A percentile compares a stretch with the other conserved stretches of the same genome.
phyloP scores from a whole-genome alignment of 2,113 vertebrate species.

The Ochotona princeps region DNA sequence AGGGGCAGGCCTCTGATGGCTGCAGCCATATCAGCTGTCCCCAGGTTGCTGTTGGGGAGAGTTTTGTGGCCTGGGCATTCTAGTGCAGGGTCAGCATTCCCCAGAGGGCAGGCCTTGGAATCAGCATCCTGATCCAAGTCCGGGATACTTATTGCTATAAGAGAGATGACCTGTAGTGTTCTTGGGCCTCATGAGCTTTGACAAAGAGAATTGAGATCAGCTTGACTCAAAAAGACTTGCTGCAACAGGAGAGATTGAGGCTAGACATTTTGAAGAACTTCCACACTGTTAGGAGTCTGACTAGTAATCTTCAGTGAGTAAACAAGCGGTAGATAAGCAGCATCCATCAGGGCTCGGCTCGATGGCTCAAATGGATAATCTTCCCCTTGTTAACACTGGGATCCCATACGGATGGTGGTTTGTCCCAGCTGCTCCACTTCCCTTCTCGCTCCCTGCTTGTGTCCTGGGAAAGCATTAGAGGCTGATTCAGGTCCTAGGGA shows the following conservation, averaged over 20 bases:
- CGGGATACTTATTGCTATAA: not conserved
- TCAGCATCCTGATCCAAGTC: not conserved
- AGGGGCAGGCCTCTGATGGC: rapidly evolving
- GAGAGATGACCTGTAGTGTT: not conserved
- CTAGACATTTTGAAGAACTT: not conserved
- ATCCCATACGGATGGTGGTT: no score
- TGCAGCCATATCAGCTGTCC: not conserved
- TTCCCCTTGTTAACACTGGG: no score
- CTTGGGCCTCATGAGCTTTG: not conserved
- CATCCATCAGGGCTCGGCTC: no score
- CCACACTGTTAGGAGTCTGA: not conserved
- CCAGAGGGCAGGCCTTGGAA: not conserved
- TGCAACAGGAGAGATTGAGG: not conserved
- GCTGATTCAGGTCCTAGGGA: no score
- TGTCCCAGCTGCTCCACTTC: no score
- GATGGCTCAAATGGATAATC: no score
- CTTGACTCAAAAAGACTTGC: not conserved
- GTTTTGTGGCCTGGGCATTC: no score
- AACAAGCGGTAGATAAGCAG: no score
- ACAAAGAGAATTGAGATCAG: not conserved
- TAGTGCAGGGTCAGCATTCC: not conserved
- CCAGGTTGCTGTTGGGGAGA: not conserved
- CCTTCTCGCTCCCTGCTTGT: no score
- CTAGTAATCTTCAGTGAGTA: no score
- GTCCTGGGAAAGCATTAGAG: no score